Percentiles rank a stretch among this genome's conserved stretches.
These are phyloP conservation scores for Ptychochromis oligacanthus DNA, from an alignment of 2,113 vertebrate genomes.

Conservation along the genomic window DNA sequence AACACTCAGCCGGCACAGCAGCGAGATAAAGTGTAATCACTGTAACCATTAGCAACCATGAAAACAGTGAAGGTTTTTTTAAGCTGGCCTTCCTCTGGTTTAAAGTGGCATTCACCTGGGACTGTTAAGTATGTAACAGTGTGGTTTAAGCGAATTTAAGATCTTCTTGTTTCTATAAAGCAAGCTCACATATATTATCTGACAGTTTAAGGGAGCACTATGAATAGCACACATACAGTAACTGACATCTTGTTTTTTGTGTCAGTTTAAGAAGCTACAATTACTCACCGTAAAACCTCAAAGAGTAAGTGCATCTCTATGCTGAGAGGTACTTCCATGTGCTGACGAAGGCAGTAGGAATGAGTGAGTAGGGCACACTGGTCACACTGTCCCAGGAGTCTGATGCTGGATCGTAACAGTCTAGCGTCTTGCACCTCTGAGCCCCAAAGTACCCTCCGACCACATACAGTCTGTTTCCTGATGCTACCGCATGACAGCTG, in stretches of 20 bases:
- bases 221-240: constrained; percentile 16
- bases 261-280: constrained; percentile 34
- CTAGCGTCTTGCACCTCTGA: constrained; percentile 85
- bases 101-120: constrained; percentile 25
- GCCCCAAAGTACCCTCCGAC: constrained; percentile 87
- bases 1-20: constrained; percentile 68
- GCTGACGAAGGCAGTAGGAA: constrained; percentile 88
- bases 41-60: constrained; percentile 70
- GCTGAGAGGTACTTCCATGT: constrained; percentile 88
- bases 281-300: constrained; percentile 69
- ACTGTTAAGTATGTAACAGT: background rate
- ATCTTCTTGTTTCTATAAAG: background rate
- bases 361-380: constrained; percentile 86
- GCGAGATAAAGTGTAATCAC: constrained; percentile 68
- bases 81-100: constrained; percentile 38
- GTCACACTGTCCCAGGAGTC: constrained; percentile 88
- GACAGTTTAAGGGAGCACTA: background rate
- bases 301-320: constrained; percentile 51
- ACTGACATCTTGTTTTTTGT: constrained; percentile 30
- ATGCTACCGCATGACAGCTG: constrained; percentile 87
- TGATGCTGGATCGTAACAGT: constrained; percentile 86
- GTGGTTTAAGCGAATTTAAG: background rate
- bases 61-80: constrained; percentile 57
- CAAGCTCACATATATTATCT: background rate
- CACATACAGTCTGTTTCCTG: constrained; percentile 85